These are phyloP conservation scores for Sphenopsis melanotis DNA, from an alignment of 2,797 vertebrate species.

Conservation along the genomic window DNA sequence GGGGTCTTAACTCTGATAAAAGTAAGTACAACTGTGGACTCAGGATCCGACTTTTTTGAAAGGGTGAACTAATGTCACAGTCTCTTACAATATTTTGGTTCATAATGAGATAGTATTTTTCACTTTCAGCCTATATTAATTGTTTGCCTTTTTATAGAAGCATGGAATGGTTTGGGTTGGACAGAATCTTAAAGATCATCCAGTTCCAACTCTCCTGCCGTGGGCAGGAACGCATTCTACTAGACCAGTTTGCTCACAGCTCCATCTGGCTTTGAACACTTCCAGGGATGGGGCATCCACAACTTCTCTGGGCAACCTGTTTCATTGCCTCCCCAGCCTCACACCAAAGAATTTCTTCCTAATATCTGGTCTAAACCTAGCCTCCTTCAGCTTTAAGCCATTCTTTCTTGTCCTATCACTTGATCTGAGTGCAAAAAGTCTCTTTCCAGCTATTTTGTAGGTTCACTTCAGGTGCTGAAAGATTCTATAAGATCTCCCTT, in stretches of 20 bases:
- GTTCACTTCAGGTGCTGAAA: not conserved
- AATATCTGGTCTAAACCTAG: not conserved
- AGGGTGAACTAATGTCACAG: not conserved
- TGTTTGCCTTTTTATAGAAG: not conserved
- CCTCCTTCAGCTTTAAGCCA: not conserved
- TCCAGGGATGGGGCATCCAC: not conserved
- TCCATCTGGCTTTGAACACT: not conserved
- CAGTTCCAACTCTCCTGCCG: not conserved
- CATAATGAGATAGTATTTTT: not conserved
- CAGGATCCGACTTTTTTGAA: not conserved
- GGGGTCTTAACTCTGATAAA: not conserved
- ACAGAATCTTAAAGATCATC: not conserved
- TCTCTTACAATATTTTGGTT: not conserved
- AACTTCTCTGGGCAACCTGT: not conserved
- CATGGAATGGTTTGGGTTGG: not conserved
- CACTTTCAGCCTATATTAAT: not conserved
- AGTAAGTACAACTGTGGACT: not conserved
- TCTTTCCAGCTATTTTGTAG: not conserved
- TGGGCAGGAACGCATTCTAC: not conserved
- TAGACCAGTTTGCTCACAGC: not conserved
- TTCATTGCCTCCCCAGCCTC: not conserved
- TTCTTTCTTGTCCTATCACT: not conserved
- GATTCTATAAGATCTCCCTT: not conserved
- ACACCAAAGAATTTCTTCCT: not conserved
- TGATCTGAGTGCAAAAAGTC: not conserved